Evolutionary conservation across 2,888 invertebrate species (phyloP).

Genomic region (Alloscopus bannaensis): DNA sequence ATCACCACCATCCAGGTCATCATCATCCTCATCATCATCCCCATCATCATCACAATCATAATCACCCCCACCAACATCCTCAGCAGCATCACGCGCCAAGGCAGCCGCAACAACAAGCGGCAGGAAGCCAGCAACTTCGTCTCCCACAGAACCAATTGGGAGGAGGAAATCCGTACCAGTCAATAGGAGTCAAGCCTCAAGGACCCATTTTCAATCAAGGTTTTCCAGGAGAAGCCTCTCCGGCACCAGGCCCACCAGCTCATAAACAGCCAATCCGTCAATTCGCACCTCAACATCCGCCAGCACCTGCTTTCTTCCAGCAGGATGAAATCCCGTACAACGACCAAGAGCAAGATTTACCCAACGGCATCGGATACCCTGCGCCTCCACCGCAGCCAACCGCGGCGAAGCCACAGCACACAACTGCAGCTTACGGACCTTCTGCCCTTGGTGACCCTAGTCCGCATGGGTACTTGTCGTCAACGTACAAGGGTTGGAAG

Average conservation of each 20-base stretch:
- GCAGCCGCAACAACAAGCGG: conserved; percentile 35
- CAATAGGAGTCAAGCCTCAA: not conserved
- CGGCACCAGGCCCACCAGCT: conserved; percentile 32
- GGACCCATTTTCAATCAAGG: not conserved
- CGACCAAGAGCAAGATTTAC: conserved; percentile 29
- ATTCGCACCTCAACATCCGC: conserved; percentile 23
- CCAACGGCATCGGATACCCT: conserved; percentile 26
- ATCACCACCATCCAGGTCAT: conserved; percentile 15
- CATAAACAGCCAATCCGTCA: conserved; percentile 35
- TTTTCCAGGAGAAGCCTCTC: conserved; percentile 31
- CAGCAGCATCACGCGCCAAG: conserved; percentile 25
- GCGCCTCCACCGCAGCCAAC: conserved; percentile 15
- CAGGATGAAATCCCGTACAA: conserved; percentile 56
- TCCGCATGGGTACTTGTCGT: conserved; percentile 69
- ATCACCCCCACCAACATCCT: conserved; percentile 29
- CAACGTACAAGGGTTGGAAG: conserved; percentile 72
- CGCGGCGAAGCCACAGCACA: conserved; percentile 29
- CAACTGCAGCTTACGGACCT: conserved; percentile 43
- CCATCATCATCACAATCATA: conserved; percentile 10
- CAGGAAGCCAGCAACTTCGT: conserved; percentile 20
- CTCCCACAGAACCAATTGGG: conserved; percentile 21
- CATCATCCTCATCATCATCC: conserved; percentile 35
- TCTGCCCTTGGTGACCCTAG: conserved; percentile 41
- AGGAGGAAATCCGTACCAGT: not conserved
- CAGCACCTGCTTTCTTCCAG: conserved; percentile 37